Percentiles rank a stretch among this genome's conserved stretches.
phyloP scores from a whole-genome alignment of 2,113 vertebrate species.

The Phrynosoma blainvillii region DNA sequence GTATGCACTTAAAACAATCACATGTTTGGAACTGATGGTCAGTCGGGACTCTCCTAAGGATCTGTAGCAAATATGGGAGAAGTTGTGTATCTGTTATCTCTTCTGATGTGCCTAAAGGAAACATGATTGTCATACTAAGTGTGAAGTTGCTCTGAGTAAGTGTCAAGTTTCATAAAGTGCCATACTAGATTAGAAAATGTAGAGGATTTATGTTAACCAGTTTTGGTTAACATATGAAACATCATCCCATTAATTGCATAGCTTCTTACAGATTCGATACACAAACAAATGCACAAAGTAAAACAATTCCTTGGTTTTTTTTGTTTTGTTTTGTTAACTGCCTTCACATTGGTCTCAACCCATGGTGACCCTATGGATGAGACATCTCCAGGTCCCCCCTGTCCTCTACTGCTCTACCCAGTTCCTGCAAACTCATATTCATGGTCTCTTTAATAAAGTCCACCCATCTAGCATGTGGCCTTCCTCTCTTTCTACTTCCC shows the following conservation, averaged over 20 bases:
- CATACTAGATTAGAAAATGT: background rate
- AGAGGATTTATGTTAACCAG: background rate
- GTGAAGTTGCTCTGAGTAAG: background rate
- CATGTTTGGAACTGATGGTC: background rate
- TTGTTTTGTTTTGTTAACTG: background rate
- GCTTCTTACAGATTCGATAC: background rate
- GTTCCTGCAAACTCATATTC: no score
- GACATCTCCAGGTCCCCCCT: no score
- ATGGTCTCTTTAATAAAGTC: no score
- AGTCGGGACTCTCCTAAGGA: background rate
- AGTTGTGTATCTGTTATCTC: background rate
- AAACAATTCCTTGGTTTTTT: background rate
- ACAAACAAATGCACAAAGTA: background rate
- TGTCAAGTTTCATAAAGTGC: background rate
- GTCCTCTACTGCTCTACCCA: no score
- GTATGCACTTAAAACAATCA: background rate
- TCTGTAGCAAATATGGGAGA: background rate
- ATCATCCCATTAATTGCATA: background rate
- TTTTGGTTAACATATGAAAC: background rate
- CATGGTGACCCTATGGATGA: no score
- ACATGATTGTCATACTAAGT: background rate
- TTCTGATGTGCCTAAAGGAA: background rate
- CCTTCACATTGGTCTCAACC: no score
- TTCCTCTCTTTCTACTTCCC: no score
- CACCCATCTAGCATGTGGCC: no score